Percentiles rank a stretch among this genome's conserved stretches.
phyloP scores from a whole-genome alignment of 2,888 invertebrate species.

The Graphium colonna region DNA sequence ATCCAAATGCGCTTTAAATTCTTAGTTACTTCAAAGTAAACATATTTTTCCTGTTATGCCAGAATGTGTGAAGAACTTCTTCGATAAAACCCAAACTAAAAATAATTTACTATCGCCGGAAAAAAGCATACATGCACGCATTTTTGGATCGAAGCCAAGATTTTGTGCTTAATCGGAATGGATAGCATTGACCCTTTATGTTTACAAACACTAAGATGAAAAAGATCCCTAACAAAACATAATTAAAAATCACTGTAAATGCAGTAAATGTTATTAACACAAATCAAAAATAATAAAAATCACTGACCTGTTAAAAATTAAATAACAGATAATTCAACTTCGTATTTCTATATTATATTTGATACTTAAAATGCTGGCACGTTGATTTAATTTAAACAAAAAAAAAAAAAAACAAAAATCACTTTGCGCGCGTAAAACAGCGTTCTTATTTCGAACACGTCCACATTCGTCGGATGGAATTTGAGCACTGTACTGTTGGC shows the following conservation, averaged over 20 bases:
- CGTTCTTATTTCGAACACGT: constrained; percentile 2
- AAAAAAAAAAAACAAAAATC: background rate
- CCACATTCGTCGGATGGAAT: background rate
- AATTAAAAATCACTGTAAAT: no score
- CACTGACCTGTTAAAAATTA: background rate
- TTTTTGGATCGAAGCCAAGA: constrained; percentile 6
- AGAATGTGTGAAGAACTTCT: no score
- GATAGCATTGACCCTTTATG: constrained; percentile 11
- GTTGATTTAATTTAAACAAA: background rate
- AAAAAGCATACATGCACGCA: background rate
- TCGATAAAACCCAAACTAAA: no score
- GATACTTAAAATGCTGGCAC: background rate
- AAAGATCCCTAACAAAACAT: no score
- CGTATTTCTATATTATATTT: background rate
- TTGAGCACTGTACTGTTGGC: constrained; percentile 9
- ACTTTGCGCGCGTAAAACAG: constrained; percentile 4
- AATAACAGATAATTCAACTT: background rate
- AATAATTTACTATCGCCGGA: background rate
- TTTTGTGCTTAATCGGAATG: background rate
- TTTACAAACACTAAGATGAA: constrained; percentile 2
- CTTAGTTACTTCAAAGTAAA: no score
- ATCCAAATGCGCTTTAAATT: no score
- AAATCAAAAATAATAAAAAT: background rate
- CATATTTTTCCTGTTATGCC: no score
- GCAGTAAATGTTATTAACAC: no score